These are phyloP conservation scores for Parascotia fuliginaria DNA, from an alignment of 2,888 invertebrate species.

Conservation along the genomic window DNA sequence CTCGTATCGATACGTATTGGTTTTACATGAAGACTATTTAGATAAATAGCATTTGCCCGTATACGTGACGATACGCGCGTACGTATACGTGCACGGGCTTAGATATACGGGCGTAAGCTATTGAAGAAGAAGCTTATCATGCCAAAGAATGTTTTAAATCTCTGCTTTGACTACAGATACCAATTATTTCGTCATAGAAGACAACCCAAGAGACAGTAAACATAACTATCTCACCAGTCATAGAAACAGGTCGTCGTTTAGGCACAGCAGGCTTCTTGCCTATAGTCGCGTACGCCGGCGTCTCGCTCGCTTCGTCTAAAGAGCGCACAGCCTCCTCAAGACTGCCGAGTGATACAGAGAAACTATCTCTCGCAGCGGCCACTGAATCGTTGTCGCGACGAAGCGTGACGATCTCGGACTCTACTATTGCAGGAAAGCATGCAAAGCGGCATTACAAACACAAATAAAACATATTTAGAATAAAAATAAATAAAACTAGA, in stretches of 20 bases:
- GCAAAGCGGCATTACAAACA: slow-evolving; percentile 56
- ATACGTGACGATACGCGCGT: no score
- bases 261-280: slow-evolving; percentile 82
- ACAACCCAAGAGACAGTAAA: not conserved
- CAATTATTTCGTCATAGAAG: no score
- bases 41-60: no score
- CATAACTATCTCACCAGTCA: slow-evolving; percentile 80
- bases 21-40: no score
- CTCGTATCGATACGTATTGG: no score
- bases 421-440: slow-evolving; percentile 56
- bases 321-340: slow-evolving; percentile 78
- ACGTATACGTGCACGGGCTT: no score
- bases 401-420: slow-evolving; percentile 83
- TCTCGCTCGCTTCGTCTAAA: slow-evolving; percentile 73
- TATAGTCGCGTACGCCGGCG: slow-evolving; percentile 76
- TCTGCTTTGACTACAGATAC: no score
- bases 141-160: no score
- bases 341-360: slow-evolving; percentile 79
- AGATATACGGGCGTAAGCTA: no score
- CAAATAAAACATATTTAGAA: slow-evolving; percentile 23
- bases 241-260: slow-evolving; percentile 86
- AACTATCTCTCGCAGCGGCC: slow-evolving; percentile 78
- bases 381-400: slow-evolving; percentile 82
- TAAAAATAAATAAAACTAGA: not conserved
- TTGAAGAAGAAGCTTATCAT: no score